Evolutionary conservation across 2,888 invertebrate species (phyloP).

Genomic region (Eupithecia inturbata): DNA sequence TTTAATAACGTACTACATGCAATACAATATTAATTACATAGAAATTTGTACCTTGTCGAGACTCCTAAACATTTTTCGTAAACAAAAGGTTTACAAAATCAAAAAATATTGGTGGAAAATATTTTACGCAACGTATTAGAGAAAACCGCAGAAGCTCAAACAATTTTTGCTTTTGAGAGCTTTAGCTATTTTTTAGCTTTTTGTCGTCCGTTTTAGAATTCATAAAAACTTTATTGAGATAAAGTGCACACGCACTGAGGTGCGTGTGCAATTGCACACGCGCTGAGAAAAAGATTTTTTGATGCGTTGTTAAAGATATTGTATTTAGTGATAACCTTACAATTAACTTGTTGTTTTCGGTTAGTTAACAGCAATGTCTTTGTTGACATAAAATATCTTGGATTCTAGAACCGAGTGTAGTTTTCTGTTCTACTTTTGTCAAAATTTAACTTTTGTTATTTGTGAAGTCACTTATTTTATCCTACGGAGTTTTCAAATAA

Average conservation of each 20-base stretch:
- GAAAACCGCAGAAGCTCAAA: not conserved
- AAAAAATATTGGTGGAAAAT: not conserved
- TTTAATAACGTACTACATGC: not conserved
- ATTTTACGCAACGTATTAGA: not conserved
- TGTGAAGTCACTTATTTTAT: not conserved
- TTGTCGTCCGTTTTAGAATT: not conserved
- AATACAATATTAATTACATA: not conserved
- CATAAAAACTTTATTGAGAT: no score
- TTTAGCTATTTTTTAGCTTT: no score
- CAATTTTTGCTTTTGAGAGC: not conserved
- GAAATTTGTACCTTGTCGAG: not conserved
- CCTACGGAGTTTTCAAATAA: not conserved
- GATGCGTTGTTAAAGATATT: not conserved
- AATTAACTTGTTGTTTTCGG: no score
- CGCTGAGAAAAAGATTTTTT: no score
- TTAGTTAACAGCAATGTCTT: not conserved
- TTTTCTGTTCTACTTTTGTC: not conserved
- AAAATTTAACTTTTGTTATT: not conserved
- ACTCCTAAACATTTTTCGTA: not conserved
- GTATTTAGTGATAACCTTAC: no score
- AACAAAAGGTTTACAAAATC: not conserved
- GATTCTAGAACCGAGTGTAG: not conserved
- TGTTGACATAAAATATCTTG: not conserved
- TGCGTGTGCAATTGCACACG: no score
- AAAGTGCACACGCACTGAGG: no score